A percentile compares a stretch with the other conserved stretches of the same genome.
These are phyloP conservation scores for Amazona vittata DNA, from an alignment of 2,113 vertebrate genomes.

Conservation along the genomic window DNA sequence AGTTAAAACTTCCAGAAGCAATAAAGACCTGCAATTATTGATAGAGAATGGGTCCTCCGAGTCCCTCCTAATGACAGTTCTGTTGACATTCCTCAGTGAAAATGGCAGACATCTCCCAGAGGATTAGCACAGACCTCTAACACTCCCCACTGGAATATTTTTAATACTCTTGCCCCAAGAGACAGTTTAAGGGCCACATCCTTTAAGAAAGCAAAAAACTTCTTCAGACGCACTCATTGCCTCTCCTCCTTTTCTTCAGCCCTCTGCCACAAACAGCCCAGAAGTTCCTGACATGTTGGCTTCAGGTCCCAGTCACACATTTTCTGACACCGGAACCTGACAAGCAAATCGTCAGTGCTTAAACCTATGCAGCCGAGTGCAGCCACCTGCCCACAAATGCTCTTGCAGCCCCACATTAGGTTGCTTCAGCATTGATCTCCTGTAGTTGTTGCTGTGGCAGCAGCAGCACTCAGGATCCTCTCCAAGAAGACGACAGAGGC, in stretches of 20 bases:
- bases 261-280: background rate
- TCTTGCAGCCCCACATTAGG: rapidly evolving
- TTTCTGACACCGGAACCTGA: background rate
- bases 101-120: background rate
- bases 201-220: background rate
- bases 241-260: background rate
- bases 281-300: background rate
- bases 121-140: background rate
- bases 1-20: background rate
- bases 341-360: background rate
- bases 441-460: background rate
- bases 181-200: background rate
- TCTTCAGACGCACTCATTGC: background rate
- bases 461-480: rapidly evolving
- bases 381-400: background rate
- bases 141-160: background rate
- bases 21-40: background rate
- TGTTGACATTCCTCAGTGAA: background rate
- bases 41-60: background rate
- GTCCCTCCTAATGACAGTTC: background rate
- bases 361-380: rapidly evolving
- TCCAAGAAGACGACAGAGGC: background rate
- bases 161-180: background rate
- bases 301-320: rapidly evolving
- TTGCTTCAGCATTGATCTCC: background rate